Evolutionary conservation across 2,888 invertebrate species (phyloP), one percentile per base, ranked within the genome.

Genomic region (Syrphus vitripennis): DNA sequence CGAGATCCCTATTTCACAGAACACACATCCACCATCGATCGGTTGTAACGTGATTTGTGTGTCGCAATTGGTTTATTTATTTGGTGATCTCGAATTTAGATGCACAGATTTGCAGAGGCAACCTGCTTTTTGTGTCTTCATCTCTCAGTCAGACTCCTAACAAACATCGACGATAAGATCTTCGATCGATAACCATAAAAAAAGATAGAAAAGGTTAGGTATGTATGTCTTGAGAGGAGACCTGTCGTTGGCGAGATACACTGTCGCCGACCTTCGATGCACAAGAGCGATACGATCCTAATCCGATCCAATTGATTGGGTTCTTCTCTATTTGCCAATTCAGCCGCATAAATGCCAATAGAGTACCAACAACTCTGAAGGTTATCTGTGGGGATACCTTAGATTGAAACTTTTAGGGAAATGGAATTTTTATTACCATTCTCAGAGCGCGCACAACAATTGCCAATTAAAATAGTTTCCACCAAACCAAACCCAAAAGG

Each of bases 381-480:
- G 21, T 12, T n/a, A 59, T 24, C 57, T 21, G n/a, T n/a, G 57
- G 16, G 26, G 26, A 57, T n/a, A 31, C 26, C n/a, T n/a, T n/a
- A n/a, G n/a, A 26, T 9, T 26, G 42, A 21, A 50, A 65, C 67
- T 53, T 57, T 61, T 45, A 69, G 65, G 86, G 70, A 86, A 82
- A 70, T 78, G 89, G 89, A 90, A 90, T 90, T 89, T 90, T 90
- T 90, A 90, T 90, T 89, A 89, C 90, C 90, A 89, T 89, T 89
- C 89, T 74, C 77, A 78, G 86, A 88, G 88, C 89, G 89, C 89
- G 89, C 89, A 89, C 89, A 90, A 90, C 90, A 90, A 90, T 90
- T 90, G 90, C 90, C 90, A 90, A 90, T 90, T 90, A 90, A 90
- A 90, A 90, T 90, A 88, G 84, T 90, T 90, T 90, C 89, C 88